Percentiles rank a stretch among this genome's conserved stretches.
These are phyloP conservation scores for Synodontis membranacea DNA, from an alignment of 2,113 vertebrate genomes.

Conservation along the genomic window DNA sequence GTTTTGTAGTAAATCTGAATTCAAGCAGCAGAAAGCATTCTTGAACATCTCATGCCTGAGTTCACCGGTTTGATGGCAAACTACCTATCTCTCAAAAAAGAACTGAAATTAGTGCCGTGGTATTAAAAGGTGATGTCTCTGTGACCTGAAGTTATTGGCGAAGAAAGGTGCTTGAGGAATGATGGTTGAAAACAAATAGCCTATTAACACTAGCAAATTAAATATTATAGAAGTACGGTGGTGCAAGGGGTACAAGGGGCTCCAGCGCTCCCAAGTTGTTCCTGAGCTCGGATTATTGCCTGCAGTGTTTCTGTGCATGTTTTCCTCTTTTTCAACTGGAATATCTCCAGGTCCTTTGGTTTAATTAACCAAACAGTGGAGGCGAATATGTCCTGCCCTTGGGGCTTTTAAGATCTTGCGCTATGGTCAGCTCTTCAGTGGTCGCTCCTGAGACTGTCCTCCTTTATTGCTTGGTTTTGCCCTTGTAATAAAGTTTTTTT, in stretches of 20 bases:
- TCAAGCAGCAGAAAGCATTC: not conserved
- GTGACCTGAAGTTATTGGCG: too few relatives aligned
- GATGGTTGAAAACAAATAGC: too few relatives aligned
- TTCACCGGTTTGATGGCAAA: not conserved
- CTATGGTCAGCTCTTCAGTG: too few relatives aligned
- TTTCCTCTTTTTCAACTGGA: too few relatives aligned
- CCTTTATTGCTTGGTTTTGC: too few relatives aligned
- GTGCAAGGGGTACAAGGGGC: not conserved
- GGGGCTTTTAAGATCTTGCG: too few relatives aligned
- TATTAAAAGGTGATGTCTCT: not conserved
- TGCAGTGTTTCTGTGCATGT: not conserved
- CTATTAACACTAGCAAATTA: not conserved
- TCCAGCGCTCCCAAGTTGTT: not conserved
- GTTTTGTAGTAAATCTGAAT: not conserved
- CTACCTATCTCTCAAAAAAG: not conserved
- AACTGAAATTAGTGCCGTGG: not conserved
- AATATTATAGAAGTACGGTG: not conserved
- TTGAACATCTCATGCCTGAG: too few relatives aligned
- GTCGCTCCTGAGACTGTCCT: too few relatives aligned
- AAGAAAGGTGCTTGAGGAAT: not conserved
- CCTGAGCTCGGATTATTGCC: not conserved
- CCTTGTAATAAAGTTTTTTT: too few relatives aligned
- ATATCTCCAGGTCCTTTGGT: too few relatives aligned
- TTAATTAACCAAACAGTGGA: too few relatives aligned
- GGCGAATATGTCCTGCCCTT: too few relatives aligned